These are phyloP conservation scores for Drosophila arizonae DNA, from an alignment of 1,140 invertebrate species.

Conservation along the genomic window DNA sequence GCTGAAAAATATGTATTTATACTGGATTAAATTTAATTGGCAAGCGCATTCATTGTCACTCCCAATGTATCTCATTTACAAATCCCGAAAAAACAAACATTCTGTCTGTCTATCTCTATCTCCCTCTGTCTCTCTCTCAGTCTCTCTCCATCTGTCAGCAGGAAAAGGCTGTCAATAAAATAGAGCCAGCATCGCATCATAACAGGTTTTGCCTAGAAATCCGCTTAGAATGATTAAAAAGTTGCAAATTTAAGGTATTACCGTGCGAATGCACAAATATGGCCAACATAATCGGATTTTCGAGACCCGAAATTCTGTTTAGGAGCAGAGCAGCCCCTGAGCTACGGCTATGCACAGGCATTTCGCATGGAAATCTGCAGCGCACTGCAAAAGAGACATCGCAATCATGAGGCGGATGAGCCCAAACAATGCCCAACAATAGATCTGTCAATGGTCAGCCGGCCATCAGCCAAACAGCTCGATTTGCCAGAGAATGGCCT, in stretches of 20 bases:
- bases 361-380: slow-evolving; percentile 65
- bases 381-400: slow-evolving; percentile 52
- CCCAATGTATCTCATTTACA: slow-evolving; percentile 36
- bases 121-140: too few species aligned
- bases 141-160: not conserved
- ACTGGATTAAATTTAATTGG: slow-evolving; percentile 45
- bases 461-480: not conserved
- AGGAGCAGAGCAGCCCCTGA: slow-evolving; percentile 38
- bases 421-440: slow-evolving; percentile 61
- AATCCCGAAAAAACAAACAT: slow-evolving; percentile 24
- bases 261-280: slow-evolving; percentile 66
- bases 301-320: slow-evolving; percentile 29
- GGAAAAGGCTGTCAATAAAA: slow-evolving; percentile 12
- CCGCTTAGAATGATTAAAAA: slow-evolving; percentile 81
- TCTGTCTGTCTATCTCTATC: not conserved
- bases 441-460: slow-evolving; percentile 48
- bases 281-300: slow-evolving; percentile 72
- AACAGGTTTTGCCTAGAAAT: slow-evolving; percentile 64
- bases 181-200: not conserved
- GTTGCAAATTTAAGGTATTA: slow-evolving; percentile 79
- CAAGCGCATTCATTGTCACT: slow-evolving; percentile 26
- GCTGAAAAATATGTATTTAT: not conserved
- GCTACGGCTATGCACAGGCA: slow-evolving; percentile 3
- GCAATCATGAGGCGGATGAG: slow-evolving; percentile 67
- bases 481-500: slow-evolving; percentile 34